Conservation (phyloP, 35 echinoderm and acorn worm genomes). For the Holothuria glaberrima region DNA sequence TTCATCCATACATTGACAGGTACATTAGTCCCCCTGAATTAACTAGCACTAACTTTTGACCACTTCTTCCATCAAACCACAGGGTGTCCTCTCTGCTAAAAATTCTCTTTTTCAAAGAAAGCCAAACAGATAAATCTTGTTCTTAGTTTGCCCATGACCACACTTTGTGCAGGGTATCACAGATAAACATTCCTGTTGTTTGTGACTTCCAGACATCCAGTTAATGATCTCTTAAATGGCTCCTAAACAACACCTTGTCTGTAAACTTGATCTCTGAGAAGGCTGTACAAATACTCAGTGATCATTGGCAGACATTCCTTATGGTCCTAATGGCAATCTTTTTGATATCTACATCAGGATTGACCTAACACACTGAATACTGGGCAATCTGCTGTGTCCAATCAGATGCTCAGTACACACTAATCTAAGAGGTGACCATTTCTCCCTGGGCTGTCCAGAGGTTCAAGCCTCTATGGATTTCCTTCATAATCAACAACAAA, state of each 20-base stretch:
- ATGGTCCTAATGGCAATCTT: not conserved
- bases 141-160: not conserved
- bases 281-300: constrained; percentile 30
- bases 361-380: not conserved
- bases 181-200: not conserved
- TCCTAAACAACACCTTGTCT: constrained; percentile 18
- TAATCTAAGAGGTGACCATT: no score
- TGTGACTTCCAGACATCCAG: constrained; percentile 36
- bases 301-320: constrained; percentile 9
- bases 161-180: not conserved
- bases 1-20: no score
- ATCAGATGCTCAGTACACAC: no score
- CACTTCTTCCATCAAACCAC: not conserved
- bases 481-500: no score
- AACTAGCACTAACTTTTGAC: not conserved
- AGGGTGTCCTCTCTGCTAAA: not conserved
- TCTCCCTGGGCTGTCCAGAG: no score
- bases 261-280: constrained; percentile 26
- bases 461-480: no score
- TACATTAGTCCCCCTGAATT: not conserved
- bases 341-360: not conserved
- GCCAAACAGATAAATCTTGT: not conserved
- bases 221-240: constrained; percentile 36
- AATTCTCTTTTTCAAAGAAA: not conserved
- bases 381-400: not conserved